These are phyloP conservation scores for Bombus ignitus DNA, from an alignment of 1,140 invertebrate species.

Conservation along the genomic window DNA sequence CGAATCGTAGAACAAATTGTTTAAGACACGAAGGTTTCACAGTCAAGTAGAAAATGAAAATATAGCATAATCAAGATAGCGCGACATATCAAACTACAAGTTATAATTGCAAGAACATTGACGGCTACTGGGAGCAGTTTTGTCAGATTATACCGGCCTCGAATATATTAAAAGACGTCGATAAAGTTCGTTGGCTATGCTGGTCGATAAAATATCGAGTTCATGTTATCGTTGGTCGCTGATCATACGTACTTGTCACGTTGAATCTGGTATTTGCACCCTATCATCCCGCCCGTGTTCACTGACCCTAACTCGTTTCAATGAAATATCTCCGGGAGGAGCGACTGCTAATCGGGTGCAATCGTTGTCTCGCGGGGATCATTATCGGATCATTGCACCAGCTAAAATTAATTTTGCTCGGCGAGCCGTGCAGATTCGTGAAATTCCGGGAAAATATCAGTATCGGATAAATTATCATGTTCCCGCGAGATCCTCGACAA, in stretches of 20 bases:
- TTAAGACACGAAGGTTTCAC: not conserved
- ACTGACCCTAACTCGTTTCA: constrained; percentile 26
- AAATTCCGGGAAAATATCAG: constrained; percentile 12
- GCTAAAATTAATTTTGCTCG: constrained; percentile 16
- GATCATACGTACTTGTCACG: not conserved
- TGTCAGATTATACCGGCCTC: not conserved
- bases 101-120: not conserved
- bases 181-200: not conserved
- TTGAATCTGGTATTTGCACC: constrained; percentile 11
- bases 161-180: not conserved
- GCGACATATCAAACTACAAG: not conserved
- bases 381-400: constrained; percentile 45
- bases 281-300: not conserved
- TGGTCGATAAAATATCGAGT: not conserved
- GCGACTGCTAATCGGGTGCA: constrained; percentile 19
- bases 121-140: not conserved
- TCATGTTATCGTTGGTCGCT: not conserved
- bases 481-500: constrained; percentile 4
- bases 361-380: constrained; percentile 34
- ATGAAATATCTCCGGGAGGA: constrained; percentile 28
- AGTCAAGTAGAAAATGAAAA: not conserved
- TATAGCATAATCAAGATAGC: not conserved
- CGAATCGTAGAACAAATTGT: not conserved
- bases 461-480: not conserved
- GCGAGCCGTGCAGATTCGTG: not conserved